Evolutionary conservation across 92 coral and sea anemone species (phyloP).

Genomic region (Phenganax marumi): DNA sequence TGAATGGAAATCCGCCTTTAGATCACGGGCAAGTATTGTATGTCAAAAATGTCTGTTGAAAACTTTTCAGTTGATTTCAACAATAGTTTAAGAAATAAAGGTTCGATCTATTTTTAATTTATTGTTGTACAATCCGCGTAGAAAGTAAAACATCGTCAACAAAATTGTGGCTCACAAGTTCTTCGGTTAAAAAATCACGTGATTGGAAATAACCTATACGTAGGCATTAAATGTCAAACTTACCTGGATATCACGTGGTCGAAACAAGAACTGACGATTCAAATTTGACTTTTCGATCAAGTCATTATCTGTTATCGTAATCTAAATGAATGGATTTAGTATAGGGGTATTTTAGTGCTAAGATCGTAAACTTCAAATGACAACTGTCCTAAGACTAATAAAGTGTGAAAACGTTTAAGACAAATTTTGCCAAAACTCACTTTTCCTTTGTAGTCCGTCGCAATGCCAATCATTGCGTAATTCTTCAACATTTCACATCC

Average conservation of each 20-base stretch:
- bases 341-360: not conserved
- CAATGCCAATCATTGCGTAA: slow-evolving; percentile 82
- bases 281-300: slow-evolving; percentile 88
- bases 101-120: too few species aligned
- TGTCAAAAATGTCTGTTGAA: too few species aligned
- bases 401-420: not conserved
- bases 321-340: slow-evolving; percentile 40
- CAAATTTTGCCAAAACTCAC: slow-evolving; percentile 30
- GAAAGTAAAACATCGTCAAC: too few species aligned
- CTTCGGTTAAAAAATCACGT: too few species aligned
- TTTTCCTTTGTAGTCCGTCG: slow-evolving; percentile 59
- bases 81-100: too few species aligned
- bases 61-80: too few species aligned
- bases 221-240: slow-evolving; percentile 5
- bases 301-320: slow-evolving; percentile 89
- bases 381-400: too few species aligned
- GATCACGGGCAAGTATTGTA: too few species aligned
- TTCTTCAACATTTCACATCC: slow-evolving; percentile 97
- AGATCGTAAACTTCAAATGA: not conserved
- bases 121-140: too few species aligned
- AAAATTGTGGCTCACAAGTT: too few species aligned
- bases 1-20: too few species aligned
- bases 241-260: slow-evolving; percentile 91
- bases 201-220: not conserved
- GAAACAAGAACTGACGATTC: slow-evolving; percentile 90